Percentiles rank a stretch among this genome's conserved stretches.
These are phyloP conservation scores for Ibidorhyncha struthersii DNA, from an alignment of 2,113 vertebrate species.

Conservation along the genomic window DNA sequence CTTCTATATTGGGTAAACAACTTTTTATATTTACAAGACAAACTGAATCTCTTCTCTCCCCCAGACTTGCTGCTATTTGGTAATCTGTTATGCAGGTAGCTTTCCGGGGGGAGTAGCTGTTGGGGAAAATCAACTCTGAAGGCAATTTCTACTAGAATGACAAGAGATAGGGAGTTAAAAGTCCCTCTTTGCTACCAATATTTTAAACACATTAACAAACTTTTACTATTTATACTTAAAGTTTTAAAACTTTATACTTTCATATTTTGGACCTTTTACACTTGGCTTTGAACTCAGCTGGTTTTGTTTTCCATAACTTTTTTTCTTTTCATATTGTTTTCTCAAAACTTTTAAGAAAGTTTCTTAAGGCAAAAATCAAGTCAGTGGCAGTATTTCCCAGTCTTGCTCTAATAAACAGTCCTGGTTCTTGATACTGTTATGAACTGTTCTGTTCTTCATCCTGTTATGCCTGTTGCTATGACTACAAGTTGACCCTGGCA, in stretches of 20 bases:
- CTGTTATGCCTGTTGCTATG: conserved; percentile 57
- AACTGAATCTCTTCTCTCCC: background rate
- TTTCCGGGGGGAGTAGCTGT: background rate
- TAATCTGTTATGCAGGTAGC: background rate
- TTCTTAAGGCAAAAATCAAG: conserved; percentile 23
- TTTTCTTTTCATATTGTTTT: background rate
- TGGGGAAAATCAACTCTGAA: background rate
- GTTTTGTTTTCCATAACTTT: background rate
- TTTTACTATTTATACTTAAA: background rate
- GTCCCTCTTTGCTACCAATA: background rate
- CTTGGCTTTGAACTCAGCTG: background rate
- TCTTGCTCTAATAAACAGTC: conserved; percentile 17
- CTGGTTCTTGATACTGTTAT: conserved; percentile 14
- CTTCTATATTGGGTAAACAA: background rate
- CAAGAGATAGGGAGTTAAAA: background rate
- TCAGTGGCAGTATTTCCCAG: background rate
- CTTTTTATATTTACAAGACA: background rate
- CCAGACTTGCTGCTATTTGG: background rate
- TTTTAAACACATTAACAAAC: background rate
- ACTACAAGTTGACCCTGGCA: conserved; percentile 44
- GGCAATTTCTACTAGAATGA: background rate
- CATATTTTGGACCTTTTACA: background rate
- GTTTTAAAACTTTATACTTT: background rate
- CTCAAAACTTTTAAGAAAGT: background rate
- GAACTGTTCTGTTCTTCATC: conserved; percentile 45